These are phyloP conservation scores for Noctilio leporinus DNA, from an alignment of 2,113 vertebrate genomes.

Conservation along the genomic window DNA sequence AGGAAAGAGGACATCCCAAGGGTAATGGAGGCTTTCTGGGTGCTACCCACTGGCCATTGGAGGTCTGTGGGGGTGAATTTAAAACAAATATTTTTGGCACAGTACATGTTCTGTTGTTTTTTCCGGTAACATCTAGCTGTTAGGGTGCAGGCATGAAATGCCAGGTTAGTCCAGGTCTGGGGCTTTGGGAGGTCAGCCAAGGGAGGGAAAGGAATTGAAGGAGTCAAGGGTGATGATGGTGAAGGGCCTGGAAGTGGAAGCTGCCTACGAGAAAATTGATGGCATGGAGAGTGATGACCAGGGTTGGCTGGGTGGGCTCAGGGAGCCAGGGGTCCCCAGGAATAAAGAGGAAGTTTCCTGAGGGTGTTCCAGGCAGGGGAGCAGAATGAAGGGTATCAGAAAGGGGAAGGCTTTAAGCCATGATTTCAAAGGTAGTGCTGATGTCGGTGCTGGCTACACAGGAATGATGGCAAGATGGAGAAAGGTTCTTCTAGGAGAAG, in stretches of 20 bases:
- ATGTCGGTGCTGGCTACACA: fast-evolving
- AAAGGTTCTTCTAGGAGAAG: not conserved
- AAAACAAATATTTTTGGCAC: not conserved
- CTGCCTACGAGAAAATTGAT: not conserved
- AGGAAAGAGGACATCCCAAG: not conserved
- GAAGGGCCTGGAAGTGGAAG: not conserved
- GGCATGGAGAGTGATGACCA: too few relatives aligned
- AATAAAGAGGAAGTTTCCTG: not conserved
- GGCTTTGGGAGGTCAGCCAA: not conserved
- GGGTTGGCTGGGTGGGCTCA: not conserved
- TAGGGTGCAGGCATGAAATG: not conserved
- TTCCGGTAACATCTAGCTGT: not conserved
- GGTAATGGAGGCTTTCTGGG: not conserved
- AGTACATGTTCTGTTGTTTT: not conserved
- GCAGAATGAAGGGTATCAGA: not conserved
- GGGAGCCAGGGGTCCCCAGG: not conserved
- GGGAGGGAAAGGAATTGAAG: not conserved
- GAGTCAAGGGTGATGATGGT: not conserved
- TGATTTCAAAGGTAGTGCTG: not conserved
- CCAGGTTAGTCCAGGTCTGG: not conserved
- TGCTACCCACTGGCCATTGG: not conserved
- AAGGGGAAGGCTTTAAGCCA: not conserved
- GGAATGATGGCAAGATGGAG: not conserved
- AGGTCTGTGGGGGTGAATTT: not conserved
- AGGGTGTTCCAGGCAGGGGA: not conserved